Conservation (phyloP, 2,888 invertebrate species). For the Machimus rusticus region DNA sequence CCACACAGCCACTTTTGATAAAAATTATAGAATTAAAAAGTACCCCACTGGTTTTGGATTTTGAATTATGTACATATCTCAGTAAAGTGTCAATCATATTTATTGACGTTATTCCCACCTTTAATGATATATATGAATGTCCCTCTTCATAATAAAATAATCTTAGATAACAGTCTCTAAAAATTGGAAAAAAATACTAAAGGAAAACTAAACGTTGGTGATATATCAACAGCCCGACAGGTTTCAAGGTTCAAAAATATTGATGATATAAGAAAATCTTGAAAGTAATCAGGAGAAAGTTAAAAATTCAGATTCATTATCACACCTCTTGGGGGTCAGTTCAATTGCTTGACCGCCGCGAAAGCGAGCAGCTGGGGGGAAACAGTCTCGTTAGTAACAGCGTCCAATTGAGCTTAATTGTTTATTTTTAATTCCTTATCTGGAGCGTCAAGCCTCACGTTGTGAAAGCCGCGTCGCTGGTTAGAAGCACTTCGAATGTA, state of each 20-base stretch:
- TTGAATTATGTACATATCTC: neutral
- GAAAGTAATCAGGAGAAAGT: neutral
- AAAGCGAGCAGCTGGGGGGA: neutral
- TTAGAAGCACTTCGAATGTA: neutral
- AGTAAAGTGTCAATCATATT: neutral
- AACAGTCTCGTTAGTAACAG: neutral
- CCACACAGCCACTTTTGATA: neutral
- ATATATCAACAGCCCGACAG: neutral
- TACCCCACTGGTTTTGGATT: neutral
- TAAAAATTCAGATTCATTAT: conserved; percentile 1
- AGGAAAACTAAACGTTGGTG: neutral
- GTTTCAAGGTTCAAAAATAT: neutral
- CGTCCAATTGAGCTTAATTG: neutral
- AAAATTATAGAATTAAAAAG: neutral
- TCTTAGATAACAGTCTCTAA: neutral
- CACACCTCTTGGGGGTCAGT: conserved; percentile 8
- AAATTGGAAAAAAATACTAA: neutral
- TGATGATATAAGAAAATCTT: neutral
- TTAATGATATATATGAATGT: neutral
- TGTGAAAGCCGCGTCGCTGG: neutral
- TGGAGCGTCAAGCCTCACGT: neutral
- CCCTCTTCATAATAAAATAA: neutral
- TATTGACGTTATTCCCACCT: neutral
- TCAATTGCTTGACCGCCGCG: neutral
- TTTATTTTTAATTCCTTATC: conserved; percentile 14